Conservation (phyloP, 92 coral and sea anemone genomes). For the Plumapathes pennacea region DNA sequence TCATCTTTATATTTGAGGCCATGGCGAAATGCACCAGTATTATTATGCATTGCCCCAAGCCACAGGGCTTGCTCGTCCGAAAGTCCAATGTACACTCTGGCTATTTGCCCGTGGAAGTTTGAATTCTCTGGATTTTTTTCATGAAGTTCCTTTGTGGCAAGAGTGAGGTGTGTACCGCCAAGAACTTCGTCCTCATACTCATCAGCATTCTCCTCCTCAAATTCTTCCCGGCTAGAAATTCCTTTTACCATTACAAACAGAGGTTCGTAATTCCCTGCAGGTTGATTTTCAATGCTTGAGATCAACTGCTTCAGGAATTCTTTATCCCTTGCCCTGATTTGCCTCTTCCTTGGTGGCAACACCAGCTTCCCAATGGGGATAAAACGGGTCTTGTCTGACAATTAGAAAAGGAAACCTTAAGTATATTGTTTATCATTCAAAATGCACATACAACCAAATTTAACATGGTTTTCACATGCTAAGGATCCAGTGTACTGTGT, state of each 20-base stretch:
- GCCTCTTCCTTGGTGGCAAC: constrained; percentile 24
- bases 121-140: constrained; percentile 16
- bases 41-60: constrained; percentile 53
- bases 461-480: too few species aligned
- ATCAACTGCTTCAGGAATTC: constrained; percentile 15
- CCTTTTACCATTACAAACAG: constrained; percentile 23
- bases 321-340: constrained; percentile 25
- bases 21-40: constrained; percentile 53
- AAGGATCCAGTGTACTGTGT: too few species aligned
- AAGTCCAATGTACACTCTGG: constrained; percentile 31
- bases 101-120: constrained; percentile 12
- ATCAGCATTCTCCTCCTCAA: not conserved
- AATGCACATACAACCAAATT: too few species aligned
- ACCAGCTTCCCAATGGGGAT: constrained; percentile 17
- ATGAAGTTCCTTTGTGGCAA: constrained; percentile 31
- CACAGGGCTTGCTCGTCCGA: constrained; percentile 54
- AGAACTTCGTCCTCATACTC: constrained; percentile 39
- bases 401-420: not conserved
- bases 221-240: constrained; percentile 1
- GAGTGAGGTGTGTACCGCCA: constrained; percentile 38
- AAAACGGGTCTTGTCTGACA: constrained; percentile 18
- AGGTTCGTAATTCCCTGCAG: constrained; percentile 27
- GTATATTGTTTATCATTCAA: not conserved
- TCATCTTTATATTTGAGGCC: constrained; percentile 45
- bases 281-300: constrained; percentile 18